Evolutionary conservation across 1,140 invertebrate species (phyloP).

Genomic region (Centruroides vittatus): DNA sequence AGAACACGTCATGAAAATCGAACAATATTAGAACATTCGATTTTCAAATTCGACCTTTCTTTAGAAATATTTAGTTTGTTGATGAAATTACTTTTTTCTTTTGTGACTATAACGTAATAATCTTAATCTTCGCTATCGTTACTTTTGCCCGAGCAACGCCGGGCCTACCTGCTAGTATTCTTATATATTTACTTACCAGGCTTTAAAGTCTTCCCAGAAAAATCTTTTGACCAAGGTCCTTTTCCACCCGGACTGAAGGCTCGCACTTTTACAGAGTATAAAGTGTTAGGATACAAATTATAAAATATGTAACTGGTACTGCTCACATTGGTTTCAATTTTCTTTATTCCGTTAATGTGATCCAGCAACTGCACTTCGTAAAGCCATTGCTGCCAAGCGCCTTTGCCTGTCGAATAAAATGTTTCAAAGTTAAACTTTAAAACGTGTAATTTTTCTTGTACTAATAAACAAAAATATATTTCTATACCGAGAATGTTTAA

Average conservation of each 20-base stretch:
- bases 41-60: no score
- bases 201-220: constrained; percentile 36
- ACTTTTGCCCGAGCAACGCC: no score
- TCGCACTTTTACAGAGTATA: constrained; percentile 59
- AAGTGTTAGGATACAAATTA: constrained; percentile 49
- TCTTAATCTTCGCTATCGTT: no score
- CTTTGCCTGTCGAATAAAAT: constrained; percentile 23
- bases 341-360: neutral
- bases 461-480: neutral
- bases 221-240: constrained; percentile 53
- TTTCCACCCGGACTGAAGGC: constrained; percentile 56
- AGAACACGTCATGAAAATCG: no score
- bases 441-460: neutral
- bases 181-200: constrained; percentile 28
- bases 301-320: constrained; percentile 8
- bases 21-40: no score
- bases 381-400: constrained; percentile 68
- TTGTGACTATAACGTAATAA: no score
- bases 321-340: constrained; percentile 6
- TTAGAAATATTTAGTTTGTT: no score
- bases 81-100: no score
- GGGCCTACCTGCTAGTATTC: no score
- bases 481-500: constrained; percentile 54
- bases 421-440: neutral
- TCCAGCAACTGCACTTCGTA: constrained; percentile 58